Evolutionary conservation across 2,797 vertebrate genomes (phyloP).

Genomic region (Craterocephalus amniculus): DNA sequence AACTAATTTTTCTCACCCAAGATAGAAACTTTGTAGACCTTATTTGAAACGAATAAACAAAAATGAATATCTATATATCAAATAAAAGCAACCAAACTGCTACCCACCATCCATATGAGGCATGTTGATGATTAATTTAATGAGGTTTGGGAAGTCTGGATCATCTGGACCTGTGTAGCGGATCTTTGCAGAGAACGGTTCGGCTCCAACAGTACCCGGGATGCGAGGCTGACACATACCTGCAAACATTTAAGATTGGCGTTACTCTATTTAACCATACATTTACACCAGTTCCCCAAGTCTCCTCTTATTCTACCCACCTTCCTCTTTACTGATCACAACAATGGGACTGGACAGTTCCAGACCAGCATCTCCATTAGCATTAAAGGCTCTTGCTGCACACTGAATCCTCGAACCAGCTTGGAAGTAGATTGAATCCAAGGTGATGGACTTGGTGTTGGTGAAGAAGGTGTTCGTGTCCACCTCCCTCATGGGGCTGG

Average conservation of each 20-base stretch:
- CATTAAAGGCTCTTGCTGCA: conserved; percentile 84
- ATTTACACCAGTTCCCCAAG: neutral
- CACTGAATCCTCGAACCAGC: conserved; percentile 87
- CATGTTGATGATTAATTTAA: conserved; percentile 87
- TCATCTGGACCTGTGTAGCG: conserved; percentile 85
- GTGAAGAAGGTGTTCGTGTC: conserved; percentile 90
- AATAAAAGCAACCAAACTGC: neutral
- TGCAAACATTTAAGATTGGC: conserved; percentile 45
- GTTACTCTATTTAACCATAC: neutral
- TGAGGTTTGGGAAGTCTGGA: conserved; percentile 86
- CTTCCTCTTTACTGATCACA: conserved; percentile 84
- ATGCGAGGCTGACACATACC: conserved; percentile 87
- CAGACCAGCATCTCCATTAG: conserved; percentile 84
- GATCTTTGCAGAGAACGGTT: conserved; percentile 90
- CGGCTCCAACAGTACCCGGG: conserved; percentile 85
- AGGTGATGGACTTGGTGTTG: conserved; percentile 87
- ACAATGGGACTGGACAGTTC: conserved; percentile 84
- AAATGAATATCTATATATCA: neutral
- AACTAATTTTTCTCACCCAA: neutral
- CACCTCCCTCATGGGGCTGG: conserved; percentile 88
- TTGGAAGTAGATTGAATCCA: conserved; percentile 90
- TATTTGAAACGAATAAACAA: neutral
- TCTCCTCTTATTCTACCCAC: conserved; percentile 61
- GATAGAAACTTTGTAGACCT: neutral
- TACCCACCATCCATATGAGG: conserved; percentile 88